Conservation (phyloP, 1,140 invertebrate species). For the Acyrthosiphon pisum region DNA sequence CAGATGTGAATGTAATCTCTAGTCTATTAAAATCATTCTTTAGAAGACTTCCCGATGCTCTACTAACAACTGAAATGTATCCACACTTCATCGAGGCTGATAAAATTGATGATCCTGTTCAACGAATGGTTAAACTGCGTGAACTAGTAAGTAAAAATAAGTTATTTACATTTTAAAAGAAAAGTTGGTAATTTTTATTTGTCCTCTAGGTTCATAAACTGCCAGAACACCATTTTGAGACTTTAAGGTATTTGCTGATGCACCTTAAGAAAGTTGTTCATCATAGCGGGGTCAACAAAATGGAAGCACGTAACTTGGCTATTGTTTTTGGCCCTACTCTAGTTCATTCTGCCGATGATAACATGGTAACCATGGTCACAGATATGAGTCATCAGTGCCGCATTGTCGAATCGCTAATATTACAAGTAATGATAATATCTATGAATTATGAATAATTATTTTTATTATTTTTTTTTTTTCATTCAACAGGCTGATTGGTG, state of each 20-base stretch:
- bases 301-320: conserved; percentile 93
- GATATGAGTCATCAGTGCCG: conserved; percentile 97
- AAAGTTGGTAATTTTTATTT: conserved; percentile 49
- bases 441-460: background rate
- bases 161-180: background rate
- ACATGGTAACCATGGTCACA: conserved; percentile 92
- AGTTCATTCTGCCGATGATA: conserved; percentile 83
- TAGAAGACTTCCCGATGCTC: conserved; percentile 87
- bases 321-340: conserved; percentile 96
- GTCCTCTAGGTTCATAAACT: conserved; percentile 70
- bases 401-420: conserved; percentile 91
- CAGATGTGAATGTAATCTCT: conserved; percentile 89
- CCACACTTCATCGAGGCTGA: conserved; percentile 91
- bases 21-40: conserved; percentile 94
- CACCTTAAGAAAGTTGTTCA: conserved; percentile 89
- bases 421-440: conserved; percentile 73
- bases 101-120: conserved; percentile 77
- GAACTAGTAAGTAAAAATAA: conserved; percentile 71
- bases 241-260: conserved; percentile 85
- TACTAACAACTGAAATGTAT: conserved; percentile 88
- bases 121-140: conserved; percentile 78
- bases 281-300: conserved; percentile 87
- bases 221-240: conserved; percentile 90
- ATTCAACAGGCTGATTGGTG: conserved; percentile 75
- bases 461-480: conserved; percentile 16